Conservation (phyloP, 1,140 invertebrate species). For the Himalopsyche phryganea region DNA sequence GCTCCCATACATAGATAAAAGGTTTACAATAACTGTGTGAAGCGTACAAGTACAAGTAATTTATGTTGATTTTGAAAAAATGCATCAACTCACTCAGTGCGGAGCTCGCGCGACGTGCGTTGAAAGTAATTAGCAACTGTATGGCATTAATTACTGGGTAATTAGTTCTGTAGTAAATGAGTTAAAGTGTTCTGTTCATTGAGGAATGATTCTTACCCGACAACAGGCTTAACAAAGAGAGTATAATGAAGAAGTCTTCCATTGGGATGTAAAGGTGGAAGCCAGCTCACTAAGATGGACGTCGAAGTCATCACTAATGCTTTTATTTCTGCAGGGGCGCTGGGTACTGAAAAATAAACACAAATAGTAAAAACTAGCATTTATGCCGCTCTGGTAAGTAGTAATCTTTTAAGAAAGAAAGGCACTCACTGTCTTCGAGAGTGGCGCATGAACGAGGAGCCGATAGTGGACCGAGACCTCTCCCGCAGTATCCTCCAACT, state of each 20-base stretch:
- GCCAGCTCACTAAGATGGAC: conserved; percentile 81
- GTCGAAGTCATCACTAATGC: conserved; percentile 72
- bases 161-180: no score
- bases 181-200: no score
- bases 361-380: no score
- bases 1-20: no score
- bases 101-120: no score
- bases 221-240: conserved; percentile 62
- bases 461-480: conserved; percentile 77
- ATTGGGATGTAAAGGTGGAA: conserved; percentile 73
- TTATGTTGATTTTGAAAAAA: no score
- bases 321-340: conserved; percentile 76
- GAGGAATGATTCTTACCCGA: conserved; percentile 40
- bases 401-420: neutral
- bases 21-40: no score
- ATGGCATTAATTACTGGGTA: no score
- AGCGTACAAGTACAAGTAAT: no score
- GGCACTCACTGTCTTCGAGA: conserved; percentile 67
- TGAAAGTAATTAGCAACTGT: no score
- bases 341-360: conserved; percentile 62
- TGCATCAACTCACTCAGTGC: no score
- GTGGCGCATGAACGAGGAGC: conserved; percentile 74
- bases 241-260: conserved; percentile 78
- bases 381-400: no score
- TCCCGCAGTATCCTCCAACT: conserved; percentile 78